These are phyloP conservation scores for Ceyx melanurus DNA, from an alignment of 2,113 vertebrate genomes.

Conservation along the genomic window DNA sequence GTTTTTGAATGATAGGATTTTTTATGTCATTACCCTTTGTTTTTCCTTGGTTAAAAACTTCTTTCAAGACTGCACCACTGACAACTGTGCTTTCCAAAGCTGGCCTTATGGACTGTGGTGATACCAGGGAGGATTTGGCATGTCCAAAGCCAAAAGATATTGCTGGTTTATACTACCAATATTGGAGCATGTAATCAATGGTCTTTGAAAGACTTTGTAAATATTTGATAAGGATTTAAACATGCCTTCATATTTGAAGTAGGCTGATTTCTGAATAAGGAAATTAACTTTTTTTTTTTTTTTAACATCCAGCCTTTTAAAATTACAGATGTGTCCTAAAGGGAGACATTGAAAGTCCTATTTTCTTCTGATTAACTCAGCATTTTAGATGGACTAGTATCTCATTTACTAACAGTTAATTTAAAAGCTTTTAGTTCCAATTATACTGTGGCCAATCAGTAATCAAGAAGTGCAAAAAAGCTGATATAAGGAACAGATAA, in stretches of 20 bases:
- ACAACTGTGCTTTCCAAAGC: neutral
- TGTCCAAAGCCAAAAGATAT: neutral
- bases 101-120: neutral
- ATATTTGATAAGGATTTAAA: neutral
- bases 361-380: neutral
- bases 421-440: neutral
- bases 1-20: neutral
- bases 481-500: neutral
- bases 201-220: neutral
- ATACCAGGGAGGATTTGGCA: neutral
- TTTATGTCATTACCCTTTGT: neutral
- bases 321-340: neutral
- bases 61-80: neutral
- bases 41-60: neutral
- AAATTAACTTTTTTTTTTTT: neutral
- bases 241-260: neutral
- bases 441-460: neutral
- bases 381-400: neutral
- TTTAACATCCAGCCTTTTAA: neutral
- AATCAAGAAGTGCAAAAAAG: neutral
- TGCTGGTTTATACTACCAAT: neutral
- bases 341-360: neutral
- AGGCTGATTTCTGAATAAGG: neutral
- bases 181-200: neutral
- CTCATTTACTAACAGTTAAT: neutral